phyloP scores from a whole-genome alignment of 2,888 invertebrate species.

The Aspidapion aeneum region DNA sequence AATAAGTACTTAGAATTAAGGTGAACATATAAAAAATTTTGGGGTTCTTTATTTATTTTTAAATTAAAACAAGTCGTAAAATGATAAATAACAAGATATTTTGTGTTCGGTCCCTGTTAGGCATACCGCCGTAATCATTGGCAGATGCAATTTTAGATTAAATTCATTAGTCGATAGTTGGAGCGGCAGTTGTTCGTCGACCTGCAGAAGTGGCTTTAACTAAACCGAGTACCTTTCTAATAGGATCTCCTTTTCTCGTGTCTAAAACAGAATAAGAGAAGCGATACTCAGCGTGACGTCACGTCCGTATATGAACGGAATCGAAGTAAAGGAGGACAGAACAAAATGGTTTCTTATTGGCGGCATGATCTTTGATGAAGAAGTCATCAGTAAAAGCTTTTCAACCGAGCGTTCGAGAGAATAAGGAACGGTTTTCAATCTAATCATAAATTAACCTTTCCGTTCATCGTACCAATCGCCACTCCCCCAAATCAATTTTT shows the following conservation, averaged over 20 bases:
- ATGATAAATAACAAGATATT: too few species aligned
- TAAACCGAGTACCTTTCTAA: not conserved
- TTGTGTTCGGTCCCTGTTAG: too few species aligned
- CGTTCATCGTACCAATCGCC: not conserved
- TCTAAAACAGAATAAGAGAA: not conserved
- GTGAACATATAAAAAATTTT: too few species aligned
- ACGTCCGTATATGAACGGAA: not conserved
- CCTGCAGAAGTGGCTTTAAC: not conserved
- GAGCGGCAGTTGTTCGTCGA: slow-evolving; percentile 19
- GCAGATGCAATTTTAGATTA: slow-evolving; percentile 29
- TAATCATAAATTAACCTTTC: not conserved
- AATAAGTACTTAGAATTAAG: too few species aligned
- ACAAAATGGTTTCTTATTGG: slow-evolving; percentile 37
- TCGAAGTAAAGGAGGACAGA: slow-evolving; percentile 15
- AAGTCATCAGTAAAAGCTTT: not conserved
- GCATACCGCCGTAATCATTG: slow-evolving; percentile 22
- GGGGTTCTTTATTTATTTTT: too few species aligned
- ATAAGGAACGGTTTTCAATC: not conserved
- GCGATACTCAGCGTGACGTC: not conserved
- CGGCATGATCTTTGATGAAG: slow-evolving; percentile 33
- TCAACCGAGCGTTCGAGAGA: not conserved
- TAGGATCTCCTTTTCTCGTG: not conserved
- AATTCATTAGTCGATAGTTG: slow-evolving; percentile 27
- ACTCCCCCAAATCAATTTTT: not conserved
- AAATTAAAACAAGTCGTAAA: too few species aligned